These are phyloP conservation scores for Pseudomugil tenellus DNA, from an alignment of 2,797 vertebrate species.

Conservation along the genomic window DNA sequence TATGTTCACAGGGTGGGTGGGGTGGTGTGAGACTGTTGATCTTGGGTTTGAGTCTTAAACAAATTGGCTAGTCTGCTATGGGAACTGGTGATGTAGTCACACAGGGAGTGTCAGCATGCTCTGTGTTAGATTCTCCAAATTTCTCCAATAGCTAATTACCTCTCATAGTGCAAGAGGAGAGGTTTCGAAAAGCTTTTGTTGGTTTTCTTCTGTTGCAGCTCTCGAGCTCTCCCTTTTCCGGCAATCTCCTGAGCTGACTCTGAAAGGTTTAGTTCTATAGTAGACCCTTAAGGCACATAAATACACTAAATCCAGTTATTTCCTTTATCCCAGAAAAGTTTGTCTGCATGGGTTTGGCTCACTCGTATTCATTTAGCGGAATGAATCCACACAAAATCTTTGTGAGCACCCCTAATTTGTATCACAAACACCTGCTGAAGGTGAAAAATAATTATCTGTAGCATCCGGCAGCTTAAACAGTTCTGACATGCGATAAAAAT, in stretches of 20 bases:
- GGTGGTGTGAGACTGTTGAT: slow-evolving; percentile 66
- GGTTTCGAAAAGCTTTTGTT: slow-evolving; percentile 67
- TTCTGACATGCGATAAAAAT: slow-evolving; percentile 19
- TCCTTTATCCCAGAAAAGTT: slow-evolving; percentile 10
- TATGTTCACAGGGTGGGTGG: slow-evolving; percentile 62
- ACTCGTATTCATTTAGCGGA: not conserved
- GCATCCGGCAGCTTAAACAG: slow-evolving; percentile 9
- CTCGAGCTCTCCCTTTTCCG: slow-evolving; percentile 11
- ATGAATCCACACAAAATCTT: slow-evolving; percentile 12
- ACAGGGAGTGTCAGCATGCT: slow-evolving; percentile 58
- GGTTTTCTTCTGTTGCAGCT: slow-evolving; percentile 51
- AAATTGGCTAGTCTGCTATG: slow-evolving; percentile 68
- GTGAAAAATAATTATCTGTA: slow-evolving; percentile 14
- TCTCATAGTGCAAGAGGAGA: slow-evolving; percentile 65
- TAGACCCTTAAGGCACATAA: slow-evolving; percentile 32
- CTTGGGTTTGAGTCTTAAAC: slow-evolving; percentile 71
- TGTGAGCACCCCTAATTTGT: slow-evolving; percentile 26
- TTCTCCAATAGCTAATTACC: slow-evolving; percentile 77
- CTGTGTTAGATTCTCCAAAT: slow-evolving; percentile 72
- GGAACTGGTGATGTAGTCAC: slow-evolving; percentile 65
- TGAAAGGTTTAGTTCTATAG: slow-evolving; percentile 43
- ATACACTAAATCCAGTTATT: slow-evolving; percentile 7
- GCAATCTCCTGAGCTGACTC: slow-evolving; percentile 47
- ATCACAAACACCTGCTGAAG: slow-evolving; percentile 14
- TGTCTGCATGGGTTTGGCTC: slow-evolving; percentile 24